Base-by-base conservation (phyloP, 2,113 vertebrate genomes). In the Xiphias gladius region DNA sequence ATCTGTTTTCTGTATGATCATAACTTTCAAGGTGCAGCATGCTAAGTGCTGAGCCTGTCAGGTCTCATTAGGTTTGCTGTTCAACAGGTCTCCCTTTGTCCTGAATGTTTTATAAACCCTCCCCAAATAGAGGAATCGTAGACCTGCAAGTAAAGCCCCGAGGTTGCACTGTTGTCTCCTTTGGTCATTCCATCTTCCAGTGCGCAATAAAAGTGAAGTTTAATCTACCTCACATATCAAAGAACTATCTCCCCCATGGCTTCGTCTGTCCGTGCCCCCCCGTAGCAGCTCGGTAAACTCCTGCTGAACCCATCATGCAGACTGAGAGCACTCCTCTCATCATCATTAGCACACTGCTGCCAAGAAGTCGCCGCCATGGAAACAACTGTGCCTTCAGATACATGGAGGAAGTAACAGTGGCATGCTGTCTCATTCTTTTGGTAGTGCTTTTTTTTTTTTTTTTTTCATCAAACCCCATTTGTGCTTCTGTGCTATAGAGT, bases 201-300 rank as follows among this genome's bases (percentile, higher is more conserved):
- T 28, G 28, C 20, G 26, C 41, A 80, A 50, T 50, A 24, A 65
- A 61, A 81, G 41, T 28, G 28, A 61, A 50, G 48, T 77, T 85
- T 59, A 79, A 82, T 87, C 52, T 68, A 61, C 70, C 30, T 64
- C 61, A 32, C 46, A 52, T 77, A 70, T 67, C 63, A 76, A 83
- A 83, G 81, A n/a, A 9, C 13, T 7, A 7, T 10, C 37, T 10
- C 61, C 39, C 28, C 37, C 14, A 0, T 48, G 46, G n/a, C 62
- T 73, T 22, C 70, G 24, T 26, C n/a, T 3, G 5, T 35, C 14
- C n/a, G n/a, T 14, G 62, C 43, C 65, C 28, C 28, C 43, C 2
- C 43, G 41, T 26, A 58, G 86, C 85, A 35, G 87, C 86, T 67
- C 76, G n/a, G 80, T 93, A 90, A 95, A 94, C 93, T 94, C 93